Evolutionary conservation across 1,140 invertebrate genomes (phyloP).

Genomic region (Hyposmocoma kahamanoa): DNA sequence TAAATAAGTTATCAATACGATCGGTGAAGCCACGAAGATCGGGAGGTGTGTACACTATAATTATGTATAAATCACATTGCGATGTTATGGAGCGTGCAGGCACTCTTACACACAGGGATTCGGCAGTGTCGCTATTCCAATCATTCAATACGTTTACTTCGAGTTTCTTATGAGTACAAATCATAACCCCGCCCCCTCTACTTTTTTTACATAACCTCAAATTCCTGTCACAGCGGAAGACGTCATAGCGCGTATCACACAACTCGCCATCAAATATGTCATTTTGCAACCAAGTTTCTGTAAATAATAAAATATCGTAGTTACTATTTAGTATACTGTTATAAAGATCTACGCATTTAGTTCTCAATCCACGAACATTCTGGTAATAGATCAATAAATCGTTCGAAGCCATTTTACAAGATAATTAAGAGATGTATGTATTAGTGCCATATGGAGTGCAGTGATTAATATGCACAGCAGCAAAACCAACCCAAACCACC

Average conservation of each 20-base stretch:
- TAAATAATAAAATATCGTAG: not conserved
- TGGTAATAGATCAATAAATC: too few species aligned
- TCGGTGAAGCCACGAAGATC: not conserved
- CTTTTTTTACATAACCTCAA: not conserved
- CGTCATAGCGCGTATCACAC: not conserved
- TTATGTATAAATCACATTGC: not conserved
- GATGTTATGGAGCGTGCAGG: not conserved
- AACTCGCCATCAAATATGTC: not conserved
- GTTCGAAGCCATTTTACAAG: too few species aligned
- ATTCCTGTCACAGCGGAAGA: not conserved
- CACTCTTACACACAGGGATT: not conserved
- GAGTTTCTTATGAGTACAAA: too few species aligned
- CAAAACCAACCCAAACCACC: too few species aligned
- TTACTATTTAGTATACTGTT: not conserved
- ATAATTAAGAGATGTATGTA: too few species aligned
- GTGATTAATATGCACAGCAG: too few species aligned
- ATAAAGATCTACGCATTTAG: not conserved
- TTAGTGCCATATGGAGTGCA: too few species aligned
- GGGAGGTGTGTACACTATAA: not conserved
- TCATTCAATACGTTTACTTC: too few species aligned
- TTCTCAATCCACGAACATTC: not conserved
- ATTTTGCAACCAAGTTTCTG: constrained; percentile 1
- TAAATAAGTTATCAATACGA: not conserved
- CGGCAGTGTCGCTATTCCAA: not conserved
- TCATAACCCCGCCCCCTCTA: not conserved